Percentiles rank a stretch among this genome's conserved stretches.
phyloP scores from a whole-genome alignment of 2,888 invertebrate species.

The Lochmaea crataegi region DNA sequence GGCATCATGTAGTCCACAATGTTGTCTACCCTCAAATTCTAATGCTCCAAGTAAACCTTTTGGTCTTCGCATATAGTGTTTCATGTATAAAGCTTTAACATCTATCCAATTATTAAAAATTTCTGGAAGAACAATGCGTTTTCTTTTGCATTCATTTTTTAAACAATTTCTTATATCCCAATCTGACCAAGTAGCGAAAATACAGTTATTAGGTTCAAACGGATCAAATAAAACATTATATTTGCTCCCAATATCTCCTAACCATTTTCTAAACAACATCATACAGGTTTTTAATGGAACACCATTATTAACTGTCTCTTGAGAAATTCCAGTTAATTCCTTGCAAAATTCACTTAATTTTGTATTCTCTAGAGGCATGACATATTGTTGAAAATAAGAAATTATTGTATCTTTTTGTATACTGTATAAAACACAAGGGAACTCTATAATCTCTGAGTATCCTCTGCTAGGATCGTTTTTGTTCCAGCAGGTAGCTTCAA shows the following conservation, averaged over 20 bases:
- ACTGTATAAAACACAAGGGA: slow-evolving; percentile 71
- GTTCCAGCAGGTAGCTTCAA: slow-evolving; percentile 75
- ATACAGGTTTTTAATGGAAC: slow-evolving; percentile 67
- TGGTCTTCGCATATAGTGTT: slow-evolving; percentile 69
- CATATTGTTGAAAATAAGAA: slow-evolving; percentile 72
- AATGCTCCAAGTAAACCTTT: slow-evolving; percentile 69
- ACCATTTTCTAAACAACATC: slow-evolving; percentile 69
- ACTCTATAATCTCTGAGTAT: slow-evolving; percentile 67
- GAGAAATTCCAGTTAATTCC: slow-evolving; percentile 69
- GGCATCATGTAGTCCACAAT: slow-evolving; percentile 73
- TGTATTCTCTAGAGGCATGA: slow-evolving; percentile 71
- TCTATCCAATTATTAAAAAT: slow-evolving; percentile 72
- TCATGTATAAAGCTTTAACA: slow-evolving; percentile 67
- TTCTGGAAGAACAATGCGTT: slow-evolving; percentile 67
- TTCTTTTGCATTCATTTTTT: slow-evolving; percentile 70
- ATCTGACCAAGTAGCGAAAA: slow-evolving; percentile 72
- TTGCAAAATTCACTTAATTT: slow-evolving; percentile 70
- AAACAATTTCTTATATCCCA: slow-evolving; percentile 74
- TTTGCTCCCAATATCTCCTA: slow-evolving; percentile 66
- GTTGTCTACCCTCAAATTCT: slow-evolving; percentile 70
- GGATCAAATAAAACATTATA: slow-evolving; percentile 61
- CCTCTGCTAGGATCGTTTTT: slow-evolving; percentile 62
- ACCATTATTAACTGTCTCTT: slow-evolving; percentile 68
- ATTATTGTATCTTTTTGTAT: slow-evolving; percentile 67
- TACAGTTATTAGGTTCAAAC: slow-evolving; percentile 61